Conservation (phyloP, 2,113 vertebrate species). For the Galeopterus variegatus region DNA sequence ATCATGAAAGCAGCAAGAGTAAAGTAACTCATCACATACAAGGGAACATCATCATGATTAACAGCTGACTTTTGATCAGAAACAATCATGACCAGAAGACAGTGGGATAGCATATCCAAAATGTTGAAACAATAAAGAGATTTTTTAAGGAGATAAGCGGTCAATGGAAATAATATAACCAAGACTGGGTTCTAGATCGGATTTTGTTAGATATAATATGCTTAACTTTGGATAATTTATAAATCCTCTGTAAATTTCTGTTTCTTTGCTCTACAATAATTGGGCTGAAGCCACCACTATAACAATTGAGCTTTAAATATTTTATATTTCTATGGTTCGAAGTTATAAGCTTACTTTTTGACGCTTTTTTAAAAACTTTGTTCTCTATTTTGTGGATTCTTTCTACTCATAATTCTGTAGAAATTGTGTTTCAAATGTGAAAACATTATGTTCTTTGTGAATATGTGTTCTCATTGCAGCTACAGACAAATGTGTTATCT, state of each 20-base stretch:
- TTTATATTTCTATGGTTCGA: background rate
- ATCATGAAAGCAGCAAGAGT: background rate
- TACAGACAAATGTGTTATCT: slow-evolving; percentile 8
- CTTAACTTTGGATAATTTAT: background rate
- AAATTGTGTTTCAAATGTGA: background rate
- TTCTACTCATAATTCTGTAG: background rate
- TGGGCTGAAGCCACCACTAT: background rate
- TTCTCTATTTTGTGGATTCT: background rate
- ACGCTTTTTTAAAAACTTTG: background rate
- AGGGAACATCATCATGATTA: background rate
- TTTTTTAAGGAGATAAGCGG: background rate
- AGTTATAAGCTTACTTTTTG: background rate
- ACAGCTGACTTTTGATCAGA: background rate
- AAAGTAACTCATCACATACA: background rate
- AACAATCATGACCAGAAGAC: background rate
- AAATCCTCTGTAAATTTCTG: background rate
- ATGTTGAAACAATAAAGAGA: background rate
- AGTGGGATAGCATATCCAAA: background rate
- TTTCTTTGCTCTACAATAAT: background rate
- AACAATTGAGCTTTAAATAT: background rate
- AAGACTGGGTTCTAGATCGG: background rate
- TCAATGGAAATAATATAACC: background rate
- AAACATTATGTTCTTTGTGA: slow-evolving; percentile 33
- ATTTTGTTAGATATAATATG: background rate
- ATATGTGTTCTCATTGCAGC: background rate